Conservation (phyloP, 2,113 vertebrate genomes). For the Gavia stellata region DNA sequence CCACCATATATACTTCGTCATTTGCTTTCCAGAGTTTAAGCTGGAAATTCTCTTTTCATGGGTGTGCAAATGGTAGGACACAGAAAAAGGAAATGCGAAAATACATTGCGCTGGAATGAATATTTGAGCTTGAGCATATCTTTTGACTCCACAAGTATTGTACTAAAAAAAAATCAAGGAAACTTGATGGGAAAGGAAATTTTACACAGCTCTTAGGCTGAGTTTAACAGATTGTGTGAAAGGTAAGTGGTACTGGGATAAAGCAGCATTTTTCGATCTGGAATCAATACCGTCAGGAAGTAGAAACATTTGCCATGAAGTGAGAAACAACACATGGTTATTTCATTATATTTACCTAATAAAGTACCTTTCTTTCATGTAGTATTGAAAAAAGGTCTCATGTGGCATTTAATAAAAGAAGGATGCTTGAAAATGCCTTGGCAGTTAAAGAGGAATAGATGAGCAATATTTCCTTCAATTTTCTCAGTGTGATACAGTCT, state of each 20-base stretch:
- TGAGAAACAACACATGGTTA: constrained; percentile 62
- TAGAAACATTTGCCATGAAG: constrained; percentile 41
- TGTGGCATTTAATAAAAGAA: constrained; percentile 44
- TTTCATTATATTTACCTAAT: constrained; percentile 56
- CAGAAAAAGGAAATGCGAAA: neutral
- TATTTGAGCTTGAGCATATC: neutral
- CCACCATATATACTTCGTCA: neutral
- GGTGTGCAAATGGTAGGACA: neutral
- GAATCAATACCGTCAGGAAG: constrained; percentile 62
- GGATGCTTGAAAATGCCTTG: constrained; percentile 8
- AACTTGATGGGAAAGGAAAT: neutral
- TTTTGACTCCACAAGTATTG: neutral
- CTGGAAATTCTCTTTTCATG: neutral
- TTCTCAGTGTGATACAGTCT: neutral
- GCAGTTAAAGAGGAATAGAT: neutral
- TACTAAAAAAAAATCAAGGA: neutral
- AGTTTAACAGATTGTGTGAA: neutral
- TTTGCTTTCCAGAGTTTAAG: neutral
- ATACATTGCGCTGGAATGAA: neutral
- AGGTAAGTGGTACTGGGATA: neutral
- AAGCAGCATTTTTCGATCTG: constrained; percentile 36
- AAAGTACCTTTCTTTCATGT: constrained; percentile 38
- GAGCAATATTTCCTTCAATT: neutral
- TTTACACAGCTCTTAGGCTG: neutral
- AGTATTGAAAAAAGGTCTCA: neutral